Evolutionary conservation across 2,113 vertebrate genomes (phyloP), one percentile per base, ranked within the genome.

Genomic region (Ceyx cyanopectus): DNA sequence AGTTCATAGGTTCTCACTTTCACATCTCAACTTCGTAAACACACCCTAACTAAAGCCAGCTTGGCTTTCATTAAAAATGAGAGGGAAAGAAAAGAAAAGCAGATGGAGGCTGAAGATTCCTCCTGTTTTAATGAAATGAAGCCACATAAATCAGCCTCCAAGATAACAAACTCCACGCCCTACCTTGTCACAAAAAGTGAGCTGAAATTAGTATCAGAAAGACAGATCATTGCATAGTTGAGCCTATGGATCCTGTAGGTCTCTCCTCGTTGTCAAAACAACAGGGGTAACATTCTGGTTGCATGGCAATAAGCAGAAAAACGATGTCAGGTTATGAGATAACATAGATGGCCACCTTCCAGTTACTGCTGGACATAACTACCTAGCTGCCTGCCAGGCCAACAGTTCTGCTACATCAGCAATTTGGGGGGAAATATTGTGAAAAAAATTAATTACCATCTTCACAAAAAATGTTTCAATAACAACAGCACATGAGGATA

Each of bases 151-250:
- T 69, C 45, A 57, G 21, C 6, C 48, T 65, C 41, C 26, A 54
- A n/a, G 60, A 9, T 21, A 67, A 14, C 19, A 41, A 0, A 6
- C 9, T 56, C 53, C 22, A 26, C 2, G 2, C 7, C 58, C 21
- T 32, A 54, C 19, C 14, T 61, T 76, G 62, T 53, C 70, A 53
- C 1, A 2, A 68, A 46, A 74, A 67, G 27, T 20, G 19, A 86
- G 30, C 14, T 63, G 58, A 72, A 89, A 60, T 84, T 51, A 67
- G 8, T 46, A 51, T 32, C 43, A 60, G n/a, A 21, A 75, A 83
- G 67, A 57, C 7, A 50, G 18, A 40, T 1, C 1, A 1, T 22
- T 65, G 9, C 57, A 21, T 5, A n/a, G 30, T n/a, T 53, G 48
- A 68, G 37, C 50, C 21, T 30, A 22, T 22, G 16, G 23, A 50